phyloP scores from a whole-genome alignment of 2,888 invertebrate genomes.

The Psylliodes chrysocephalus region DNA sequence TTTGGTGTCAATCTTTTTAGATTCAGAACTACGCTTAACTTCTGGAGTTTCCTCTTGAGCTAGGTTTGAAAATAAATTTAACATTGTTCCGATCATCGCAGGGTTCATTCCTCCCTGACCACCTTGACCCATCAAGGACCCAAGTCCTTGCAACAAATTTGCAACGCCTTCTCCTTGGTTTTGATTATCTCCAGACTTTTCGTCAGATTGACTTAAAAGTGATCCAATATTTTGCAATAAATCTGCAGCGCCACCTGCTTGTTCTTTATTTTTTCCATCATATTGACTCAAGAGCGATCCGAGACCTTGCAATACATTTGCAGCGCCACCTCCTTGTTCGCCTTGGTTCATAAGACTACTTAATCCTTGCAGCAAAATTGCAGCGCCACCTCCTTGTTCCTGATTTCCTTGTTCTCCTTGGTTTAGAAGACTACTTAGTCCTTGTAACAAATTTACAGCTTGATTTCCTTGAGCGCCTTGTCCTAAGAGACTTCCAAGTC shows the following conservation, averaged over 20 bases:
- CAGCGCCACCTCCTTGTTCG: constrained; percentile 14
- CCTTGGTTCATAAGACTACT: constrained; percentile 36
- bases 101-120: constrained; percentile 67
- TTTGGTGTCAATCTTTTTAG: constrained; percentile 4
- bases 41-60: constrained; percentile 10
- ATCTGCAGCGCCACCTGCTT: constrained; percentile 16
- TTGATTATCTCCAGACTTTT: too few species aligned
- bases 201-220: constrained; percentile 29
- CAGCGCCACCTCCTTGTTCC: not conserved
- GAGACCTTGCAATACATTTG: constrained; percentile 39
- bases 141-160: constrained; percentile 42
- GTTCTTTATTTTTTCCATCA: not conserved
- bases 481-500: constrained; percentile 36
- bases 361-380: constrained; percentile 39
- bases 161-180: constrained; percentile 5
- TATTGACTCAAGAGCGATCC: constrained; percentile 35
- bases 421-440: constrained; percentile 38
- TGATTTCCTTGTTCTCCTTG: constrained; percentile 25
- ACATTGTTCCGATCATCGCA: constrained; percentile 69
- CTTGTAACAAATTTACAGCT: constrained; percentile 36
- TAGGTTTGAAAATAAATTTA: constrained; percentile 65
- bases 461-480: constrained; percentile 30
- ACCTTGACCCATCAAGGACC: constrained; percentile 34
- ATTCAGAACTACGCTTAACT: constrained; percentile 10
- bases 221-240: constrained; percentile 43